Evolutionary conservation across 2,888 invertebrate genomes (phyloP), one percentile per base, ranked within the genome.

Genomic region (Pheosia tremula): DNA sequence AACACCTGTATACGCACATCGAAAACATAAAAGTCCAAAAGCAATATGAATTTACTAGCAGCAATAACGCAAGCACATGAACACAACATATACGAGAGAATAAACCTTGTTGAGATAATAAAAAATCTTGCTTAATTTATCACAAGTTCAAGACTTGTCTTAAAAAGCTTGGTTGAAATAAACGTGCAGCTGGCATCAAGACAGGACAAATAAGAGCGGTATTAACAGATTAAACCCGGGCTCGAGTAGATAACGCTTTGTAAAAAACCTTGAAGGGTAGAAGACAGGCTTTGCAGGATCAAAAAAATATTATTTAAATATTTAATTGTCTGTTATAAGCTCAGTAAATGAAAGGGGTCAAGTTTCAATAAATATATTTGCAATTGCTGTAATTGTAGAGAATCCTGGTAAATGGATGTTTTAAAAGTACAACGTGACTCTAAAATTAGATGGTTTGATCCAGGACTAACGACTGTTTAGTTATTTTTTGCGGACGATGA

Each of bases 141-240:
- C 56, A 56, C 56, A 56, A 56, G 56, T 56, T 56, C 56, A 56
- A 56, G 57, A 57, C 45, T 13, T 50, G 53, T 41, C 41, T 36
- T 47, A 24, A 71, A 62, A 64, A 73, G 59, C 13, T 43, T 58
- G 54, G 54, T 61, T 58, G 9, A 64, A 68, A 64, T 60, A 38
- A 56, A 63, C 38, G 60, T 41, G 8, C 45, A 60, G 57, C 60
- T 56, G 60, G 62, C 58, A 53, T 56, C 66, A 56, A 64, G 72
- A 57, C 64, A 56, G 61, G 56, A 64, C 66, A 75, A 75, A 68
- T 74, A 70, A 62, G 53, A 70, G 56, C 56, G 59, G 65, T 60
- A 59, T 74, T 68, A 68, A 68, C 43, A 70, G 76, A 73, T 73
- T 75, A 75, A 70, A 60, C 56, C 65, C 58, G 62, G 36, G 57